Evolutionary conservation across 2,888 invertebrate genomes (phyloP).

Genomic region (Drosophila longiperda): DNA sequence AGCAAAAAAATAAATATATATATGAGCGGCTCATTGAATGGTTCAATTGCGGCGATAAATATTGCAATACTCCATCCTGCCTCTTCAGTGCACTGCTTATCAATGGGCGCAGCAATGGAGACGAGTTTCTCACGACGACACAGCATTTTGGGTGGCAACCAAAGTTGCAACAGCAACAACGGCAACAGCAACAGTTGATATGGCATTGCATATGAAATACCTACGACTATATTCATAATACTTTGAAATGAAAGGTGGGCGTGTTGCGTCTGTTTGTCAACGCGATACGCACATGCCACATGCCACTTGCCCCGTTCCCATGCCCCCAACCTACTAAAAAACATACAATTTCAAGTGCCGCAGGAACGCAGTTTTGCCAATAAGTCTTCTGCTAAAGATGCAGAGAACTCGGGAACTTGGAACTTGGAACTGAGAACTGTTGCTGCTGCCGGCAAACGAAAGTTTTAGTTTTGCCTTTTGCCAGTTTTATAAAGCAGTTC

Average conservation of each 20-base stretch:
- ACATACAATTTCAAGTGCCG: constrained; percentile 8
- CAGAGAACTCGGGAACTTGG: constrained; percentile 3
- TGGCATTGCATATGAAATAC: constrained; percentile 39
- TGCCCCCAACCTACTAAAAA: constrained; percentile 6
- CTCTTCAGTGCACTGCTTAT: constrained; percentile 37
- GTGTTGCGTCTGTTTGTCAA: constrained; percentile 47
- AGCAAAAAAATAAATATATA: constrained; percentile 15
- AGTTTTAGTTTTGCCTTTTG: constrained; percentile 36
- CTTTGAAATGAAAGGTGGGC: constrained; percentile 44
- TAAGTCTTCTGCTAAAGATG: constrained; percentile 36
- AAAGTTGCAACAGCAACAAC: constrained; percentile 30
- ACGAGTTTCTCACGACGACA: constrained; percentile 51
- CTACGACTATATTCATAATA: constrained; percentile 12
- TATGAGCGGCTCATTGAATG: constrained; percentile 57
- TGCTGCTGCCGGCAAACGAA: constrained; percentile 41
- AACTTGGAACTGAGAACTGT: constrained; percentile 3
- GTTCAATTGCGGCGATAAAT: constrained; percentile 76
- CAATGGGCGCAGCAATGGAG: constrained; percentile 26
- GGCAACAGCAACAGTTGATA: constrained; percentile 23
- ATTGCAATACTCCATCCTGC: constrained; percentile 57
- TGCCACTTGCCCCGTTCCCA: constrained; percentile 26
- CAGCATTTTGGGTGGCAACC: constrained; percentile 55
- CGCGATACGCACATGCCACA: constrained; percentile 27
- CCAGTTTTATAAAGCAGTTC: constrained; percentile 52
- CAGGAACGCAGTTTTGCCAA: constrained; percentile 47